Base-by-base conservation (phyloP, 2,113 vertebrate genomes). In the Paraplagusia blochii region DNA sequence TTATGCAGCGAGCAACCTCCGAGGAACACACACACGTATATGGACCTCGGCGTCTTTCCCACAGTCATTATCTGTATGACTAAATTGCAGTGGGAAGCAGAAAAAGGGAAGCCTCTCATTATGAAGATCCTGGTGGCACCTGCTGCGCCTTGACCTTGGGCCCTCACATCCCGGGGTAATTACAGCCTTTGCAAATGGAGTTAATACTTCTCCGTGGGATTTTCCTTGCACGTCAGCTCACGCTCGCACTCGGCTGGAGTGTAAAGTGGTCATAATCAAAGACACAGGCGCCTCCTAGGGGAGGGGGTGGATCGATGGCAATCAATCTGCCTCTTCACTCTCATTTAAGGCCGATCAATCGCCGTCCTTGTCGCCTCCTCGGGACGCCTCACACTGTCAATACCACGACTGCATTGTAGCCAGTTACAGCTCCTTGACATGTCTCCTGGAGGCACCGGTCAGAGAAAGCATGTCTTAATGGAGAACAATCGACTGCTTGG, bases 181-280 rank as follows among this genome's bases (percentile, higher is more conserved):
- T 85, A 81, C 71, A 76, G 76, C 74, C 74, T 45, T 72, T 9
- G 12, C 68, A 79, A 83, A 84, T 79, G 72, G 77, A 80, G 69
- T 72, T 83, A 77, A 83, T 72, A 56, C 71, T 69, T 70, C 78
- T 83, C 74, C 1, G 72, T 68, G 79, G 81, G 81, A 83, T 78
- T 65, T 52, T 63, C 72, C 64, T 13, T 38, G 65, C 56, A 53
- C 65, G 8, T 29, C 48, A 2, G 64, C 81, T 72, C 56, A 40
- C 78, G 29, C 57, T 53, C 69, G 29, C 57, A 45, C 70, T 69
- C 79, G 77, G 85, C 80, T 81, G 76, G 69, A 66, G 61, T 43
- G 44, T 80, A 79, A 88, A 85, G 76, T 85, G 84, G 69, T 82
- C 77, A 79, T 87, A 84, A 86, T 88, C 81, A 88, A 85, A 78